Evolutionary conservation across 2,797 vertebrate species (phyloP).

Genomic region (Tapirus indicus): DNA sequence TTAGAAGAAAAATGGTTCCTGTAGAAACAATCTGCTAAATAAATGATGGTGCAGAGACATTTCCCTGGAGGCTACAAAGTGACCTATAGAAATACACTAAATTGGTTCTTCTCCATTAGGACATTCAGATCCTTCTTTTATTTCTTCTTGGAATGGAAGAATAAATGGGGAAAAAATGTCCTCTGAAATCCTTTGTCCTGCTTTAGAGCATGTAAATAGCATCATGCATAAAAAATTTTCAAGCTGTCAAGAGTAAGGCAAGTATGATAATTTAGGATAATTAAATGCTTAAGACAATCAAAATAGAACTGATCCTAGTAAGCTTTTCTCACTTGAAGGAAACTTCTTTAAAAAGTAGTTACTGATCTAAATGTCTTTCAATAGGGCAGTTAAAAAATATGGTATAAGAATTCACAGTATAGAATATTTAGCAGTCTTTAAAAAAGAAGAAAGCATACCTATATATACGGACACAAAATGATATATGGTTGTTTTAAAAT

Average conservation of each 20-base stretch:
- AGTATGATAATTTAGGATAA: constrained; percentile 80
- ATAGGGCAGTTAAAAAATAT: constrained; percentile 24
- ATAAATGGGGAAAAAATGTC: constrained; percentile 34
- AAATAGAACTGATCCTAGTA: constrained; percentile 77
- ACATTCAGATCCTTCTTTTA: constrained; percentile 57
- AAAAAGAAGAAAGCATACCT: constrained; percentile 28
- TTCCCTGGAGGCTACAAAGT: constrained; percentile 62
- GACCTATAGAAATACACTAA: constrained; percentile 42
- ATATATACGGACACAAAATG: neutral
- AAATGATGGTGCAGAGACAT: constrained; percentile 58
- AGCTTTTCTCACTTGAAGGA: constrained; percentile 70
- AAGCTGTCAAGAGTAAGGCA: constrained; percentile 75
- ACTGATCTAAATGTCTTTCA: constrained; percentile 61
- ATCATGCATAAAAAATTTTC: constrained; percentile 63
- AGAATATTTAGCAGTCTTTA: constrained; percentile 49
- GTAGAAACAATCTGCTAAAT: constrained; percentile 52
- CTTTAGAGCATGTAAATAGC: constrained; percentile 73
- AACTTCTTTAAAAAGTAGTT: constrained; percentile 69
- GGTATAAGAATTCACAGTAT: neutral
- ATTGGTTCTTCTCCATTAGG: constrained; percentile 57
- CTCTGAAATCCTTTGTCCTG: constrained; percentile 68
- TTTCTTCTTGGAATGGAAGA: constrained; percentile 56
- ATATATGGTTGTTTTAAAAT: constrained; percentile 12
- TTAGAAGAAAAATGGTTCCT: constrained; percentile 62
- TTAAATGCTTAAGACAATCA: constrained; percentile 79